These are phyloP conservation scores for Microctonus brassicae DNA, from an alignment of 2,888 invertebrate genomes.

Conservation along the genomic window DNA sequence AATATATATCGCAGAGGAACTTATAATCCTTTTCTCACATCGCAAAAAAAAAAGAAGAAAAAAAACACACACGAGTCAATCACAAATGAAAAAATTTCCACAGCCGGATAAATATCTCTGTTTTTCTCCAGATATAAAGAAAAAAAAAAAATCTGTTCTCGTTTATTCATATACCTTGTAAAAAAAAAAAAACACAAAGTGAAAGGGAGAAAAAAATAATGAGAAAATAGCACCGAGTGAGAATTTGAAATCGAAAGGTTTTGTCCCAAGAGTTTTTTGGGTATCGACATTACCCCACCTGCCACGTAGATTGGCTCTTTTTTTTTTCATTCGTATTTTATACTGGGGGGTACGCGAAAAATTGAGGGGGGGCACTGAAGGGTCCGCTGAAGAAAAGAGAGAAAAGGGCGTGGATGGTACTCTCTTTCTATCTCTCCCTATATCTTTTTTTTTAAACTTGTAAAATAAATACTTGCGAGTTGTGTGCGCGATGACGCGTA, in stretches of 20 bases:
- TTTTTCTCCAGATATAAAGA: background rate
- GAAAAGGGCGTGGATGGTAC: constrained; percentile 45
- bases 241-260: constrained; percentile 39
- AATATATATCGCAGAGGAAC: background rate
- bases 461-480: constrained; percentile 25
- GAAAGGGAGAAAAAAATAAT: no score
- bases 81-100: constrained; percentile 18
- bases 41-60: constrained; percentile 39
- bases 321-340: background rate
- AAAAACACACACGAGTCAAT: constrained; percentile 24
- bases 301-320: constrained; percentile 51
- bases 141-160: constrained; percentile 22
- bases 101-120: background rate
- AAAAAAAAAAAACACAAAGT: constrained; percentile 23
- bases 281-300: constrained; percentile 64
- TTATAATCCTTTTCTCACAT: constrained; percentile 51
- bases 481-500: constrained; percentile 66
- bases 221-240: constrained; percentile 35
- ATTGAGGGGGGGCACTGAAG: constrained; percentile 37
- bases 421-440: constrained; percentile 19
- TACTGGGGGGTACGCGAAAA: constrained; percentile 13
- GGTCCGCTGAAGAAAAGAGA: constrained; percentile 42
- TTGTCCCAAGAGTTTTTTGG: constrained; percentile 31
- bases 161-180: constrained; percentile 45
- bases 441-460: constrained; percentile 29